Base-by-base conservation (phyloP, 2,113 vertebrate species). In the Oncorhynchus kisutch region DNA sequence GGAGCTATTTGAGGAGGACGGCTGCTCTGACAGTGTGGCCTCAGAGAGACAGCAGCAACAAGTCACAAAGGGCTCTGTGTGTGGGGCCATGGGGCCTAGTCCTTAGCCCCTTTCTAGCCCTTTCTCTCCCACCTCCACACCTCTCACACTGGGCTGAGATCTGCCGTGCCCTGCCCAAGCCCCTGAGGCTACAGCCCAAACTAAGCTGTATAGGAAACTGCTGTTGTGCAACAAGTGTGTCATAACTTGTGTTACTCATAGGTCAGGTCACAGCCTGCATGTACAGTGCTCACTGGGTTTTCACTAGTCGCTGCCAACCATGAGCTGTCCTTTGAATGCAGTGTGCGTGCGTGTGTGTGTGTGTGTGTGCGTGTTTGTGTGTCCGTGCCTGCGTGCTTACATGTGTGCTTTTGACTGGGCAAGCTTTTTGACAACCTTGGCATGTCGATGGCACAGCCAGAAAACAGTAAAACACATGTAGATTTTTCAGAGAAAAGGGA, bases 31-130 rank as follows among this genome's bases (percentile, higher is more conserved):
- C 80, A 83, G 77, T 14, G 51, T 75, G 83, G 78, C 88, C 67
- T 48, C 66, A 49, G 65, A 57, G 72, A 77, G 83, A 78, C 77
- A 85, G 77, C 69, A 20, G 65, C 77, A 85, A 77, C 67, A n/a
- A 65, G 78, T 81, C 81, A 84, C 84, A 92, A 88, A 86, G 88
- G 74, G 22, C 5, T 75, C 54, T 83, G 74, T 88, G 83, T 90
- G 71, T 48, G 3, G 12, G 16, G 12, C 14, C 51, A 54, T 20
- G 57, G 54, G 25, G 34, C 62, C 29, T 3, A 31, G 71, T 68
- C 49, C 62, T 59, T 12, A 25, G n/a, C 22, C n/a, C 12, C 74
- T 25, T 13, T 27, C n/a, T 3, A 31, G 60, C 16, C 60, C 54
- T 24, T 20, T 9, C 60, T 34, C 54, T 7, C 72, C 67, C 48